Conservation (phyloP, 2,113 vertebrate genomes). For the Peromyscus leucopus region DNA sequence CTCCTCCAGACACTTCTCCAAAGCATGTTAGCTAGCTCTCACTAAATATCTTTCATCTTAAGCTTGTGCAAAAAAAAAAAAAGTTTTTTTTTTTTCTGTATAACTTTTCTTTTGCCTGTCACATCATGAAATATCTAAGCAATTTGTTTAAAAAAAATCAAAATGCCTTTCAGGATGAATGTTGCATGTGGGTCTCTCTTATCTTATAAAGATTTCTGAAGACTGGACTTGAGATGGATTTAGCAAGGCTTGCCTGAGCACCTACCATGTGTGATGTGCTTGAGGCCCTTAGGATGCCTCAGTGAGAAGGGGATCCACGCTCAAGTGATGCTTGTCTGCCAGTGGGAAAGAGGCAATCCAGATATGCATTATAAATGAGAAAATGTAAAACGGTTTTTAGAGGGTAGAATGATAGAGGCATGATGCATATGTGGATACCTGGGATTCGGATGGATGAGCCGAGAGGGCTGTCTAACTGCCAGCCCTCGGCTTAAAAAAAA, state of each 20-base stretch:
- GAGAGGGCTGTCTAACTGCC: background rate
- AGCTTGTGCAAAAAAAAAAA: slow-evolving; percentile 50
- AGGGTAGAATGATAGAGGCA: background rate
- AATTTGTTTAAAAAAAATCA: background rate
- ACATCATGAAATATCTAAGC: slow-evolving; percentile 37
- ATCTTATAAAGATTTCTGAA: background rate
- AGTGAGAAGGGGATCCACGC: background rate
- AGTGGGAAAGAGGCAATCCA: background rate
- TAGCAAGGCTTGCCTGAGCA: background rate
- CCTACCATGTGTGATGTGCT: background rate
- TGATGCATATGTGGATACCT: background rate
- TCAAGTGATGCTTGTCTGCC: background rate
- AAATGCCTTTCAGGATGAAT: background rate
- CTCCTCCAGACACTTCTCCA: slow-evolving; percentile 35
- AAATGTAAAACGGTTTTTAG: background rate
- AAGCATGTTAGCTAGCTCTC: slow-evolving; percentile 20
- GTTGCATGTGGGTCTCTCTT: background rate
- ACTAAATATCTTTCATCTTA: slow-evolving; percentile 57
- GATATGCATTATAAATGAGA: background rate
- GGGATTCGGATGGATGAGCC: too few species aligned
- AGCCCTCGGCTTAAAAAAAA: background rate
- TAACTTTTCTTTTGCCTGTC: slow-evolving; percentile 38
- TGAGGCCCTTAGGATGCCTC: background rate
- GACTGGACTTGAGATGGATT: background rate
- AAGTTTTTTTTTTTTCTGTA: slow-evolving; percentile 5